Conservation (phyloP, 2,888 invertebrate genomes). For the Lithophane ornitopus region DNA sequence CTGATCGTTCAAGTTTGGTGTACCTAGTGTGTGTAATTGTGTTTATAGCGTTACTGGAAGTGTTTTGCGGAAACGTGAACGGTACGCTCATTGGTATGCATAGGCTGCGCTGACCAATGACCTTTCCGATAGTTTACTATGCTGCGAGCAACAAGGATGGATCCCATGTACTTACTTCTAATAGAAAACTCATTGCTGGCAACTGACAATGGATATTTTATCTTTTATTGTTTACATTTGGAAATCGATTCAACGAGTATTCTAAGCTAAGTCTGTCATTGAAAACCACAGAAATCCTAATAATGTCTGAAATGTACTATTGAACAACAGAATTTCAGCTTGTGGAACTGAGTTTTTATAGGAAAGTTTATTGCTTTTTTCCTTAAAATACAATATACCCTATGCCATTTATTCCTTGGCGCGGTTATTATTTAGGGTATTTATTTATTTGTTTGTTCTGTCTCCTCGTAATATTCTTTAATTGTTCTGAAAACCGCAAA, state of each 20-base stretch:
- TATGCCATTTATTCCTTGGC: neutral
- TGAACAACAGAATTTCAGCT: too few relatives aligned
- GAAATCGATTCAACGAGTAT: conserved; percentile 8
- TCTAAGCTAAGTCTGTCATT: neutral
- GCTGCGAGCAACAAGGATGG: conserved; percentile 61
- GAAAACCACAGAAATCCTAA: neutral
- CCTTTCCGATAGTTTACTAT: conserved; percentile 69
- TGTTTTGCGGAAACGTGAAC: conserved; percentile 67
- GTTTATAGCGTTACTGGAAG: conserved; percentile 45
- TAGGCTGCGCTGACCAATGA: conserved; percentile 58
- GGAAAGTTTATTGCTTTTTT: neutral
- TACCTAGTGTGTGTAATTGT: neutral
- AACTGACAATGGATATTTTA: conserved; percentile 5
- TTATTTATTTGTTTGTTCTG: neutral
- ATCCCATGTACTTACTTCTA: conserved; percentile 17
- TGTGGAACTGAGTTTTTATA: neutral
- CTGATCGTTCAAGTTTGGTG: neutral
- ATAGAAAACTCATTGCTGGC: conserved; percentile 23
- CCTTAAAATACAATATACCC: neutral
- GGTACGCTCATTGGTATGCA: conserved; percentile 68
- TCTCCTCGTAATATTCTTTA: neutral
- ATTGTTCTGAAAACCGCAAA: conserved; percentile 1
- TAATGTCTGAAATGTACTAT: neutral
- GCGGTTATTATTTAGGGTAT: neutral
- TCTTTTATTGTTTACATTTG: neutral